Evolutionary conservation across 2,113 vertebrate genomes (phyloP).

Genomic region (Antechinus stuartii): DNA sequence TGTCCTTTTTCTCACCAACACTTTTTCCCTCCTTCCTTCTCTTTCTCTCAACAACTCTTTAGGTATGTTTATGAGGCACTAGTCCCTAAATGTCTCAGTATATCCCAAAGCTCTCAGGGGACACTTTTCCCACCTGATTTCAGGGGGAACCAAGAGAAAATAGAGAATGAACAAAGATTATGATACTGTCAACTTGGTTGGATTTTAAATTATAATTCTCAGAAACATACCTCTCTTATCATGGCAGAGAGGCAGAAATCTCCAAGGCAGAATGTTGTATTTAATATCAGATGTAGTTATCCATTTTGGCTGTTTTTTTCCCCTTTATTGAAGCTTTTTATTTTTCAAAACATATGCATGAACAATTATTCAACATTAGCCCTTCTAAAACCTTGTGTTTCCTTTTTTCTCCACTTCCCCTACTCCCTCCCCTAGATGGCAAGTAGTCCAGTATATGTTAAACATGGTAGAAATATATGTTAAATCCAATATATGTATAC

Average conservation of each 20-base stretch:
- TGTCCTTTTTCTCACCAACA: background rate
- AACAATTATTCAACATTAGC: no score
- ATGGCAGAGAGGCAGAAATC: background rate
- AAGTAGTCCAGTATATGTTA: no score
- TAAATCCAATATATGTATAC: no score
- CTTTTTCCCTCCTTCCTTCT: background rate
- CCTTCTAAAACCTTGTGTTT: no score
- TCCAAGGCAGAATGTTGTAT: background rate
- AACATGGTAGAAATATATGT: no score
- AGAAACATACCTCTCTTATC: background rate
- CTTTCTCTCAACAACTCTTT: background rate
- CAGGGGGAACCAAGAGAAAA: background rate
- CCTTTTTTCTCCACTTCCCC: no score
- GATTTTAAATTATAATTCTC: background rate
- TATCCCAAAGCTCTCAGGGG: fast-evolving
- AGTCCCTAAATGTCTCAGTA: background rate
- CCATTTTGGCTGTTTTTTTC: background rate
- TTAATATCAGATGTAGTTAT: background rate
- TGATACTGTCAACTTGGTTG: background rate
- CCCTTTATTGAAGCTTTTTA: no score
- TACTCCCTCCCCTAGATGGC: no score
- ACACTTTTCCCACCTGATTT: background rate
- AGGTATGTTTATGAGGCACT: background rate
- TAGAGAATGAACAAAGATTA: background rate
- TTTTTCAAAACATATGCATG: no score